Evolutionary conservation across 2,797 vertebrate species (phyloP).

Genomic region (Enteromius viviparus): DNA sequence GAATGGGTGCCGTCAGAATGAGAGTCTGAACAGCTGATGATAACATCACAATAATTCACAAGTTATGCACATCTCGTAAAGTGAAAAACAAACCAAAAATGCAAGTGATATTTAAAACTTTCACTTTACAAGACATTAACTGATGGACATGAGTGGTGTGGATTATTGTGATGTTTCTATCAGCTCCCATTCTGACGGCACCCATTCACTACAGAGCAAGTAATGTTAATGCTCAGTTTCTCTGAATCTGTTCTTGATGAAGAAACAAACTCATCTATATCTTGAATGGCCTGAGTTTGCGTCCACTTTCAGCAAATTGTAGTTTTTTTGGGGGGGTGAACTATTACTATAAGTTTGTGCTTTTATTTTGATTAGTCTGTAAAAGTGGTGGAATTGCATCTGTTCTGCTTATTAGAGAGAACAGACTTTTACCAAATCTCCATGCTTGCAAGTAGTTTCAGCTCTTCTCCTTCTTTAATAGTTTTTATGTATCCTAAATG

Average conservation of each 20-base stretch:
- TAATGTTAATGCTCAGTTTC: background rate
- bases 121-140: background rate
- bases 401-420: background rate
- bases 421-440: background rate
- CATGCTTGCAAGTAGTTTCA: background rate
- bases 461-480: background rate
- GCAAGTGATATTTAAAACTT: background rate
- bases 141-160: background rate
- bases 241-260: background rate
- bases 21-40: background rate
- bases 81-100: too few species aligned
- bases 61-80: background rate
- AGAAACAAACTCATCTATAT: background rate
- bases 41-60: background rate
- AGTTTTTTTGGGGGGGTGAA: background rate
- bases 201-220: background rate
- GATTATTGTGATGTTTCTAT: background rate
- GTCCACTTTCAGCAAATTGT: background rate
- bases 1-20: background rate
- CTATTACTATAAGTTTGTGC: background rate
- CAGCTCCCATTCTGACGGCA: too few species aligned
- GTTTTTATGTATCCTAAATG: constrained; percentile 5
- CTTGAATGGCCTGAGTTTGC: background rate
- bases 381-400: background rate
- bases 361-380: background rate